Evolutionary conservation across 2,888 invertebrate genomes (phyloP), one percentile per base, ranked within the genome.

Genomic region (Synanthedon myopaeformis): DNA sequence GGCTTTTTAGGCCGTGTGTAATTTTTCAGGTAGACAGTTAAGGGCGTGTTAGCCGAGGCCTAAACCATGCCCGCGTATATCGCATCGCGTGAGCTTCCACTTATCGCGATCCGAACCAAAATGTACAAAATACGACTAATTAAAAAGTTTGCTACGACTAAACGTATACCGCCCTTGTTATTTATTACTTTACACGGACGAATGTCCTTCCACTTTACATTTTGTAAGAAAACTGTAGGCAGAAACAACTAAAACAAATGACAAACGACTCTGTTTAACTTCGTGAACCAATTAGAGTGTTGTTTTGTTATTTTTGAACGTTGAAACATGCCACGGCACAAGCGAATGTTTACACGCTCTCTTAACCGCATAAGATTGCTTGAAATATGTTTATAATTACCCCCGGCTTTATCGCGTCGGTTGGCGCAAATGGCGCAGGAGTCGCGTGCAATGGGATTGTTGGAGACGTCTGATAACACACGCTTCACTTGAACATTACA

Each of bases 81-180:
- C 66, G 62, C 60, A 68, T 79, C 67, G 82, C 81, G 79, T 81
- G 83, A 72, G 67, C 60, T 35, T 35, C 35, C 60, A 49, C 58
- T 63, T 76, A 79, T 76, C 77, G 65, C 60, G 67, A 75, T 73
- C 68, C 63, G 61, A 67, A 66, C 66, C 70, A 75, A 77, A 74
- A 75, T 69, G 65, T 70, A 72, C 70, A 66, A 57, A 78, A 70
- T 70, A 65, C 64, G 69, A 68, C 75, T 81, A 82, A 82, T 82
- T 83, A 83, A 80, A 35, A 81, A 80, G 70, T 77, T 78, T 70
- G 76, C 72, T 66, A 68, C 63, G 55, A 62, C 62, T 60, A 64
- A 65, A 62, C 58, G 55, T 60, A 62, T 59, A 64, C 62, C 62
- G 62, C 65, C 64, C 61, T 63, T 61, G 64, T 70, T 71, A 65